phyloP scores from a whole-genome alignment of 2,888 invertebrate genomes.

The Calliopum simillimum region DNA sequence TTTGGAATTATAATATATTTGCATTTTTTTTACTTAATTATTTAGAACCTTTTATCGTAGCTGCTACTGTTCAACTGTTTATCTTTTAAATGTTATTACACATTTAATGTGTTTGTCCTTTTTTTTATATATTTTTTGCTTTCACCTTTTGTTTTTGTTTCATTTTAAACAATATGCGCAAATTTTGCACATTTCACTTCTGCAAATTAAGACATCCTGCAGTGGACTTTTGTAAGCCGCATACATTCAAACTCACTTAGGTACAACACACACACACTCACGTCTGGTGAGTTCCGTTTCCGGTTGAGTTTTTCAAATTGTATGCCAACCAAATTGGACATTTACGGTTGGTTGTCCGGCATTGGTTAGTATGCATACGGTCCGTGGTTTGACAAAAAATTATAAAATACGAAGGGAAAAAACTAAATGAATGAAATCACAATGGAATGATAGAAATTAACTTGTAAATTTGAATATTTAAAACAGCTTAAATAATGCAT shows the following conservation, averaged over 20 bases:
- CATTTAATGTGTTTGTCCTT: slow-evolving; percentile 46
- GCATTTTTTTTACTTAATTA: not conserved
- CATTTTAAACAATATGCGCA: slow-evolving; percentile 34
- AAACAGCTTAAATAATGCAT: too few species aligned
- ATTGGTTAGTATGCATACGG: slow-evolving; percentile 2
- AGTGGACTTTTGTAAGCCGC: not conserved
- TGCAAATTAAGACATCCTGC: slow-evolving; percentile 36
- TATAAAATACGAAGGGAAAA: not conserved
- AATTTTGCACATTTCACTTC: slow-evolving; percentile 30
- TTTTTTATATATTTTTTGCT: not conserved
- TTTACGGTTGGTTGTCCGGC: slow-evolving; percentile 19
- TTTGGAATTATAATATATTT: too few species aligned
- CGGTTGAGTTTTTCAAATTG: slow-evolving; percentile 30
- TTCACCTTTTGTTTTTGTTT: slow-evolving; percentile 11
- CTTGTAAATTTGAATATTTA: too few species aligned
- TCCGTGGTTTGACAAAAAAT: slow-evolving; percentile 15
- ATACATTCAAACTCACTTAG: not conserved
- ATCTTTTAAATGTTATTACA: slow-evolving; percentile 49
- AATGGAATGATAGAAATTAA: not conserved
- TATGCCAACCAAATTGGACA: slow-evolving; percentile 17
- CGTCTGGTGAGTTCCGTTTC: slow-evolving; percentile 29
- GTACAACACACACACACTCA: slow-evolving; percentile 14
- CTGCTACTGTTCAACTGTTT: slow-evolving; percentile 38
- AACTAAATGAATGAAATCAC: not conserved
- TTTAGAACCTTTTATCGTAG: slow-evolving; percentile 27